Evolutionary conservation across 2,113 vertebrate species (phyloP), one percentile per base, ranked within the genome.

Genomic region (Potamarius usumacintae): DNA sequence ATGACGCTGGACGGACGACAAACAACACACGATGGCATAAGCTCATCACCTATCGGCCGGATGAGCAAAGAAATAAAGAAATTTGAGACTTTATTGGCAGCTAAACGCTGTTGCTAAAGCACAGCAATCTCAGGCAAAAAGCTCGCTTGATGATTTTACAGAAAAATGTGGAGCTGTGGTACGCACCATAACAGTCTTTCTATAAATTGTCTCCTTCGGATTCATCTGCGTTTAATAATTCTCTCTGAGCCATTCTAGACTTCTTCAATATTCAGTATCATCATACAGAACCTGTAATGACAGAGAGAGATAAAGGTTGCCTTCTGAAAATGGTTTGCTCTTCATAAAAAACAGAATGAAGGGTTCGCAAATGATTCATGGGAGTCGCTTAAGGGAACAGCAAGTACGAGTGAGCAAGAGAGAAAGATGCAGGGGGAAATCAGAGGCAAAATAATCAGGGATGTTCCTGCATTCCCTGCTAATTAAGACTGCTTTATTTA

Each of bases 341-440:
- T 60, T 53, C 71, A 60, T 84, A 82, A 87, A 82, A 87, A 85
- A 81, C 42, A 53, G 53, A 74, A 80, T 52, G n/a, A 84, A 25
- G 50, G n/a, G 14, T 76, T 69, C 1, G 74, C 14, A n/a, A 48
- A 34, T 82, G 52, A 76, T 77, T 87, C 50, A 62, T 83, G 20
- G 57, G 34, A 67, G 69, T 58, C 76, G 52, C 78, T 84, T 78
- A 62, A 55, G 63, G 89, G 85, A 60, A 60, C 17, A 76, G 72
- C 14, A 67, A 82, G 30, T 57, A 58, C 12, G 50, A 74, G 48
- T 15, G 42, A 58, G 69, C 55, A 60, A 11, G 27, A 77, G n/a
- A 57, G 57, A 65, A 67, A 9, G 20, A 25, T 22, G 18, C 7
- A 17, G 71, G 25, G 58, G n/a, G 34, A 50, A 80, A 67, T 65